Conservation (phyloP, 1,140 invertebrate species). For the Danaus melanippus region DNA sequence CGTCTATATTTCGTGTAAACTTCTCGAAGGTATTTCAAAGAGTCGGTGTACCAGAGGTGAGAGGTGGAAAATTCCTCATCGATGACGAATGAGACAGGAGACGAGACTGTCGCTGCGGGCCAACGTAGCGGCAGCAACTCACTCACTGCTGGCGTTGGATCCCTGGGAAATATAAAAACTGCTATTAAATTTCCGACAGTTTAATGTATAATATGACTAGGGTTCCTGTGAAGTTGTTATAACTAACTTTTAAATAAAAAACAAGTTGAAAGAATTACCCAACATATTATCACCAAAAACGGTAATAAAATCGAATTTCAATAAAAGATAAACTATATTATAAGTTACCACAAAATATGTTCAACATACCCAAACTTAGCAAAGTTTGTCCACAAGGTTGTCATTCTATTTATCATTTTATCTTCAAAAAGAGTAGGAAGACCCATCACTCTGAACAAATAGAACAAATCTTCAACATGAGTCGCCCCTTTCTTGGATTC, state of each 20-base stretch:
- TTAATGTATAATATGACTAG: too few relatives aligned
- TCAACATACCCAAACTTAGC: constrained; percentile 52
- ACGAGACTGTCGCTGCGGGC: constrained; percentile 21
- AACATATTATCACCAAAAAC: constrained; percentile 1
- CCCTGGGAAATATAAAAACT: constrained; percentile 28
- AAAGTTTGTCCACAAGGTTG: constrained; percentile 60
- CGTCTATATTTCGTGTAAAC: constrained; percentile 49
- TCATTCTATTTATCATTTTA: constrained; percentile 45
- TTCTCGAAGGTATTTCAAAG: constrained; percentile 33
- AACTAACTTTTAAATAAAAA: too few relatives aligned
- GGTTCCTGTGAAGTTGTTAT: too few relatives aligned
- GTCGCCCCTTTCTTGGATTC: constrained; percentile 33
- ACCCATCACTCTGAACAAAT: constrained; percentile 40
- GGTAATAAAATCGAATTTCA: neutral
- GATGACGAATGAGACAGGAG: constrained; percentile 34
- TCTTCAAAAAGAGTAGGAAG: constrained; percentile 36
- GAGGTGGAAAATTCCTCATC: constrained; percentile 28
- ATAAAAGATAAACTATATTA: neutral
- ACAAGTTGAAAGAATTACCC: too few relatives aligned
- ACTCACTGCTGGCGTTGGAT: constrained; percentile 38
- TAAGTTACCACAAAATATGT: too few relatives aligned
- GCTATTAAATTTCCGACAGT: too few relatives aligned
- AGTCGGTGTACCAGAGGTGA: constrained; percentile 38
- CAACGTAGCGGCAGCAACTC: constrained; percentile 37
- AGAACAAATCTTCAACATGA: constrained; percentile 60